phyloP scores from a whole-genome alignment of 2,797 vertebrate genomes.

The Trachops cirrhosus region DNA sequence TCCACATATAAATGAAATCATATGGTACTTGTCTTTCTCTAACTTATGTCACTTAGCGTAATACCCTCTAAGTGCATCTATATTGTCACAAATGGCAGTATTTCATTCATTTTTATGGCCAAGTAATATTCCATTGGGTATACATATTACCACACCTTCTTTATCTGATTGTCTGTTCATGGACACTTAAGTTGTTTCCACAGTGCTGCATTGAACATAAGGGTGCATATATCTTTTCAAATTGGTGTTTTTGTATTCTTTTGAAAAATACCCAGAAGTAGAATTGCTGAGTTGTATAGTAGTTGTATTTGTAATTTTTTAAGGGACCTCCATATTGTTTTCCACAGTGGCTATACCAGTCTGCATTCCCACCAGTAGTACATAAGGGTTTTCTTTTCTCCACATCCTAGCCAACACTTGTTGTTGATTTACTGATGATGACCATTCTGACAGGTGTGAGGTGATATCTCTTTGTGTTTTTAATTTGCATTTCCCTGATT shows the following conservation, averaged over 20 bases:
- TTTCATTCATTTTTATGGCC: not conserved
- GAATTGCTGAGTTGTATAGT: not conserved
- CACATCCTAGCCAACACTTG: not conserved
- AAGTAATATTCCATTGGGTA: not conserved
- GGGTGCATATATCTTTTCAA: not conserved
- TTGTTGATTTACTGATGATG: not conserved
- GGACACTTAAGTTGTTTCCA: not conserved
- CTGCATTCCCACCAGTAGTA: not conserved
- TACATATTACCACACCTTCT: not conserved
- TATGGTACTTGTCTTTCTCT: not conserved
- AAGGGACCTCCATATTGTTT: not conserved
- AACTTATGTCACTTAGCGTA: not conserved
- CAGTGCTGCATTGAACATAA: not conserved
- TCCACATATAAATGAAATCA: not conserved
- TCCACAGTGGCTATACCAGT: not conserved
- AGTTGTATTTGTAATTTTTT: not conserved
- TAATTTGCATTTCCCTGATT: not conserved
- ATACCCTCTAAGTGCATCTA: not conserved
- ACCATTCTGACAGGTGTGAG: not conserved
- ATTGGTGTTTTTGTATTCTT: not conserved
- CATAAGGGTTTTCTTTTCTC: not conserved
- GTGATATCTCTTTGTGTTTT: not conserved
- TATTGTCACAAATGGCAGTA: not conserved
- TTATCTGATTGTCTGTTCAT: not conserved
- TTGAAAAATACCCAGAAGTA: not conserved